These are phyloP conservation scores for Arothron firmamentum DNA, from an alignment of 2,113 vertebrate genomes.

Conservation along the genomic window DNA sequence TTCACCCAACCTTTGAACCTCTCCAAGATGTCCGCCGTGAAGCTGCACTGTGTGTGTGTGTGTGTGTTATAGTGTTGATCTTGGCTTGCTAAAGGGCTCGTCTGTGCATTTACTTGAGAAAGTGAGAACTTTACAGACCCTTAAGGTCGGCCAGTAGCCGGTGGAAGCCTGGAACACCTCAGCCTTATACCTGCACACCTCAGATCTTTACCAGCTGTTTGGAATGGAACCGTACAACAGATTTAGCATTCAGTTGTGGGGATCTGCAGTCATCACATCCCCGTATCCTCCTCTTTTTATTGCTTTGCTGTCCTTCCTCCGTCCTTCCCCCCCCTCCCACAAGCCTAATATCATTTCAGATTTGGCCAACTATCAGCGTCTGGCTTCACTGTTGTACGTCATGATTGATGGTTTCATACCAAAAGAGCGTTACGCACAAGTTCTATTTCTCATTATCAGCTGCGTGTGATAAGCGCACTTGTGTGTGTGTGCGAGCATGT, in stretches of 20 bases:
- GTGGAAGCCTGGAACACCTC: background rate
- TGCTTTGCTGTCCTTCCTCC: background rate
- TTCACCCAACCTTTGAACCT: constrained; percentile 69
- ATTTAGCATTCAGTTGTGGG: background rate
- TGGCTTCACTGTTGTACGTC: constrained; percentile 72
- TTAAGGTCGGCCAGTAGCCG: constrained; percentile 60
- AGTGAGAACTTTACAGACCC: constrained; percentile 72
- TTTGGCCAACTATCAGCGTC: constrained; percentile 54
- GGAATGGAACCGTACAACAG: too few species aligned
- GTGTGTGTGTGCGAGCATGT: constrained; percentile 58
- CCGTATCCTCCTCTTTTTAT: constrained; percentile 5
- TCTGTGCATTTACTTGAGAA: constrained; percentile 53
- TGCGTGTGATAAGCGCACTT: constrained; percentile 72
- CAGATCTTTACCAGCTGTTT: too few species aligned
- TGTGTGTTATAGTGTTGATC: constrained; percentile 13
- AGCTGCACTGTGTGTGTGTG: constrained; percentile 30
- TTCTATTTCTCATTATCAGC: constrained; percentile 77
- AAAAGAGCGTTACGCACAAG: constrained; percentile 74
- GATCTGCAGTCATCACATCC: constrained; percentile 7
- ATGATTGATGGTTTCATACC: constrained; percentile 78
- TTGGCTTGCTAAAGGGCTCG: constrained; percentile 20
- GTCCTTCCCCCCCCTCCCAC: background rate
- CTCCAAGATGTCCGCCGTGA: constrained; percentile 49
- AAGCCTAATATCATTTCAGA: constrained; percentile 46
- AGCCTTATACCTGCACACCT: too few species aligned